phyloP scores from a whole-genome alignment of 2,113 vertebrate species.

The Gallinago paraguaiae region DNA sequence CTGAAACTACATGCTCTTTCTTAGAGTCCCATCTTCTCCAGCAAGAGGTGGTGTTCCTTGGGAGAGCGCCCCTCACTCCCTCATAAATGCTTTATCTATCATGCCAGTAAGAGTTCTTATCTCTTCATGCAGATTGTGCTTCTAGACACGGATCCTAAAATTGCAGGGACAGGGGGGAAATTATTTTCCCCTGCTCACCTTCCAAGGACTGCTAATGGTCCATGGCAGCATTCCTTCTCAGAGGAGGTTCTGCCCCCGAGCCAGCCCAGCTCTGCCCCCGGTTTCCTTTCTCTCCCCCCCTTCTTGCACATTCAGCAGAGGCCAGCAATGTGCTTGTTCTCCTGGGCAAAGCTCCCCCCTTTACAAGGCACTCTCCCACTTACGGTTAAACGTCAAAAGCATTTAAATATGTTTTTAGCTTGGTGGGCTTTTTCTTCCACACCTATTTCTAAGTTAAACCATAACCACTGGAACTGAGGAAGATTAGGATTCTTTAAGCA shows the following conservation, averaged over 20 bases:
- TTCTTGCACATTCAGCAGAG: neutral
- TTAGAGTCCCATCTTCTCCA: neutral
- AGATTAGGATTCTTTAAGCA: neutral
- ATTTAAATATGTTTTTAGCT: neutral
- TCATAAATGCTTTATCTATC: neutral
- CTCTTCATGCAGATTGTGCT: neutral
- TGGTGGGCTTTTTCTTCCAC: neutral
- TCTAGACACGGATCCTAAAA: neutral
- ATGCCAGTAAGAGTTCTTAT: neutral
- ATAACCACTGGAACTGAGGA: neutral
- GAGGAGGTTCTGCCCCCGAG: neutral
- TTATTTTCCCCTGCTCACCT: neutral
- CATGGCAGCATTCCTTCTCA: neutral
- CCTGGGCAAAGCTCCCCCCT: neutral
- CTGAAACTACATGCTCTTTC: neutral
- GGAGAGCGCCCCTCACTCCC: neutral
- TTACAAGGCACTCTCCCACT: neutral
- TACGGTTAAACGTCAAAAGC: neutral
- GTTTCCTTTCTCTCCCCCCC: neutral
- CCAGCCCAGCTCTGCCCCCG: accelerated
- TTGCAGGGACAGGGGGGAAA: accelerated
- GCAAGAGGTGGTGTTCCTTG: neutral
- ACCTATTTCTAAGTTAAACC: neutral
- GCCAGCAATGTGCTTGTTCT: neutral
- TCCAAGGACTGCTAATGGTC: neutral